These are phyloP conservation scores for Miichthys miiuy DNA, from an alignment of 2,797 vertebrate genomes.

Conservation along the genomic window DNA sequence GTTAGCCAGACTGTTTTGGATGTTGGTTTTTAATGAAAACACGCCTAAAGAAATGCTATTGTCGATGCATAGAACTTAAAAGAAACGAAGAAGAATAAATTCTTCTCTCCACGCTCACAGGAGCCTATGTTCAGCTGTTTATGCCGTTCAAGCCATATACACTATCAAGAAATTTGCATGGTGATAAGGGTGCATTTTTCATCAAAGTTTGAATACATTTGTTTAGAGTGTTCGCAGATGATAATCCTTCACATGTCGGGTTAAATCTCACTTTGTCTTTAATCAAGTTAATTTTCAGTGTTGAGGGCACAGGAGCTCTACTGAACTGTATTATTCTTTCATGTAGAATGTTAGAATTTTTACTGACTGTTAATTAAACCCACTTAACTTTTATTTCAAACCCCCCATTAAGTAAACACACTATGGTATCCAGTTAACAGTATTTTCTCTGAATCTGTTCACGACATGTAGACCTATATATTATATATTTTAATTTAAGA, in stretches of 20 bases:
- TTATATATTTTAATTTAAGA: conserved; percentile 7
- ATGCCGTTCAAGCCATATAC: neutral
- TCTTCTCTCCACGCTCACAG: conserved; percentile 14
- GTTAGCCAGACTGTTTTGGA: conserved; percentile 59
- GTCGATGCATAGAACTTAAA: neutral
- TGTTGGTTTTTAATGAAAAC: conserved; percentile 45
- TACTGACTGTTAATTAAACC: neutral
- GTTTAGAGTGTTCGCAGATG: neutral
- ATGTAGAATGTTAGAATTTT: conserved; percentile 24
- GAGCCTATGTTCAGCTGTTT: neutral
- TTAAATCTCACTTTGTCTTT: conserved; percentile 42
- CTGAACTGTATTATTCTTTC: conserved; percentile 46
- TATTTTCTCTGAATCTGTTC: conserved; percentile 2
- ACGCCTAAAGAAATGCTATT: neutral
- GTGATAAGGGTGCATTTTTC: conserved; percentile 23
- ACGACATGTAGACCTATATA: conserved; percentile 4
- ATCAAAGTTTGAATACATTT: conserved; percentile 1
- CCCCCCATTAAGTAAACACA: conserved; percentile 6
- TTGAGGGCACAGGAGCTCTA: conserved; percentile 52
- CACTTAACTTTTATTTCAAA: neutral
- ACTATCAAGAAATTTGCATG: conserved; percentile 38
- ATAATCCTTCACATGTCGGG: conserved; percentile 4
- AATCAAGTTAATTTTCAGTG: conserved; percentile 64
- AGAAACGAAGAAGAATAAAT: conserved; percentile 23
- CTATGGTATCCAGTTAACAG: conserved; percentile 7